Evolutionary conservation across 2,113 vertebrate genomes (phyloP).

Genomic region (Carassius carassius): DNA sequence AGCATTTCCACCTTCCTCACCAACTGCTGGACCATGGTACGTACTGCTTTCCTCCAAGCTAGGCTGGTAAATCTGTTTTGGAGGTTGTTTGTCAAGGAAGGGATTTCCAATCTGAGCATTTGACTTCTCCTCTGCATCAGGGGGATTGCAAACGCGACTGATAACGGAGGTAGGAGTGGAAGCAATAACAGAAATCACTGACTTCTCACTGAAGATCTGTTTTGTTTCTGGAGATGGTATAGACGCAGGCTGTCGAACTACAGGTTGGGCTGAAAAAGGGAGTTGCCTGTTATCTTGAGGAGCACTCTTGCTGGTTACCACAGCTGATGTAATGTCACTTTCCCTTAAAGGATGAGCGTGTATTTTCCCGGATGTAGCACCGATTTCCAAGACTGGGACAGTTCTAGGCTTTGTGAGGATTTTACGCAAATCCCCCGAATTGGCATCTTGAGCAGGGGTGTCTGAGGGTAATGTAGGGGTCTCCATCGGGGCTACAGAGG

Average conservation of each 20-base stretch:
- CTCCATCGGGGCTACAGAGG: constrained; percentile 67
- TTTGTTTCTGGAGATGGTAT: constrained; percentile 77
- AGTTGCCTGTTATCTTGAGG: constrained; percentile 75
- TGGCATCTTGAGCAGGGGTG: constrained; percentile 79
- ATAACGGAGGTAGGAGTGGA: constrained; percentile 95
- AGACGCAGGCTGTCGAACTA: constrained; percentile 68
- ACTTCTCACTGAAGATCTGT: constrained; percentile 74
- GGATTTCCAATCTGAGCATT: constrained; percentile 81
- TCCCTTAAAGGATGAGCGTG: constrained; percentile 73
- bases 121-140: constrained; percentile 86
- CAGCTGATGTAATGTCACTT: constrained; percentile 62
- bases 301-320: constrained; percentile 74
- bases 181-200: constrained; percentile 84
- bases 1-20: constrained; percentile 79
- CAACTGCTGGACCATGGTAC: constrained; percentile 81
- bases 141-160: constrained; percentile 87
- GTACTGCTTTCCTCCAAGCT: constrained; percentile 82
- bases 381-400: constrained; percentile 68
- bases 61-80: constrained; percentile 81
- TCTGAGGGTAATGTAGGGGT: constrained; percentile 75
- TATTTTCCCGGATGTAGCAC: constrained; percentile 69
- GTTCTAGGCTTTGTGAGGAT: constrained; percentile 95
- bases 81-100: constrained; percentile 71
- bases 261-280: constrained; percentile 60
- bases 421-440: constrained; percentile 80